Evolutionary conservation across 1,140 invertebrate species (phyloP), one percentile per base, ranked within the genome.

Genomic region (Heliconius nattereri): DNA sequence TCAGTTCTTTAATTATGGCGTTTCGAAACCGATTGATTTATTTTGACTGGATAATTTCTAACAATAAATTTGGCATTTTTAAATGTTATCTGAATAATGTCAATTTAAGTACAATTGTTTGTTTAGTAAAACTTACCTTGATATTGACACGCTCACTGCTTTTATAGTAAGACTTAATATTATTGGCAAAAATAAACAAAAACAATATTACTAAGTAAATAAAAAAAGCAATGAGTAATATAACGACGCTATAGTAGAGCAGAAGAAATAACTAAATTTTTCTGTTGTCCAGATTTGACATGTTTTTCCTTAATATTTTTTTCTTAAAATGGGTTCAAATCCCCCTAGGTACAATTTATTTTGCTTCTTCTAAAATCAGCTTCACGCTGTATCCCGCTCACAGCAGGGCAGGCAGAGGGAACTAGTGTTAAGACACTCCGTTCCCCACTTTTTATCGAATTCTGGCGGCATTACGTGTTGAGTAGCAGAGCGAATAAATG

Each of bases 61-160:
- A n/a, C 20, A 54, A 20, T 54, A 45, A 45, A 20, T 54, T n/a
- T 57, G 29, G 26, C 16, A 11, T 66, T 1, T 66, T 66, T 23
- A 66, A 29, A 29, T 29, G 5, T 57, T 6, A 66, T 66, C 26
- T 66, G 7, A 26, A 29, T 66, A 19, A 29, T 29, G 26, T 16
- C 9, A 29, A 66, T 16, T 76, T 45, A 29, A 32, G 6, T 66
- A 35, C 75, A 70, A 71, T 26, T 29, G 26, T 70, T 71, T 70
- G 23, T 76, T 32, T 26, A 32, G 66, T 23, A 49, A 45, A 76
- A 70, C 7, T 40, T 49, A 70, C 75, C 75, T 76, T 76, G 75
- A 49, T 23, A 71, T 70, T 6, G 75, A 45, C 45, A 76, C 75
- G 75, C 60, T 76, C 29, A 70, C 37, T 76, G 60, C n/a, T n/a